Base-by-base conservation (phyloP, 2,797 vertebrate species). In the Lerista edwardsae region DNA sequence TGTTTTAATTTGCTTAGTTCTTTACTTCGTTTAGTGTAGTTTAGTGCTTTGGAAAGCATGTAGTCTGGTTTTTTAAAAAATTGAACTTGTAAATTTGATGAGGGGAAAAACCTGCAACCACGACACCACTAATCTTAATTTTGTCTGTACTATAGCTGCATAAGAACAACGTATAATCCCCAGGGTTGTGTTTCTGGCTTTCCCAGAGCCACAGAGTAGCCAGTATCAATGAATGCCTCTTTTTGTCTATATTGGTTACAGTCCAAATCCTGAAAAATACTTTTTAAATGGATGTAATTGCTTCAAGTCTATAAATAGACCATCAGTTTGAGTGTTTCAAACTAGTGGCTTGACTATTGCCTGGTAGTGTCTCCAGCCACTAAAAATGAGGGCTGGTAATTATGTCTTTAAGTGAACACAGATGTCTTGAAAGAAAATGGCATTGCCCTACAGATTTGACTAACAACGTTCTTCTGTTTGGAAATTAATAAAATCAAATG, bases 351-450 rank as follows among this genome's bases (percentile, higher is more conserved):
- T 89, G 34, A 51, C 57, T 86, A 69, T 61, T 82, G 61, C 62
- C 65, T 81, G 23, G 12, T 64, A n/a, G n/a, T 41, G 75, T 57
- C 85, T 88, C 51, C 74, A 87, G 67, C 80, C 75, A 67, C 80
- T 85, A 85, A 83, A 65, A 80, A 83, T 84, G 82, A 89, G 83
- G 74, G 57, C 74, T 84, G 51, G 64, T 69, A 85, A 69, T 85
- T 67, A 79, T 85, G 44, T 62, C 83, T 75, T n/a, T 87, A 86
- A 77, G 84, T 81, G 76, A 86, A 31, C 64, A 61, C 79, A 47
- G 29, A 9, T 82, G 72, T 75, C 59, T 72, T 87, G 65, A 72
- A 79, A 80, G 51, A 79, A 87, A 34, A 39, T 91, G 72, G 23
- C 62, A 86, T 6, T 84, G 47, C 51, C 17, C 34, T 83, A 51